These are phyloP conservation scores for Tetragnatha montana DNA, from an alignment of 2,888 invertebrate species.

Conservation along the genomic window DNA sequence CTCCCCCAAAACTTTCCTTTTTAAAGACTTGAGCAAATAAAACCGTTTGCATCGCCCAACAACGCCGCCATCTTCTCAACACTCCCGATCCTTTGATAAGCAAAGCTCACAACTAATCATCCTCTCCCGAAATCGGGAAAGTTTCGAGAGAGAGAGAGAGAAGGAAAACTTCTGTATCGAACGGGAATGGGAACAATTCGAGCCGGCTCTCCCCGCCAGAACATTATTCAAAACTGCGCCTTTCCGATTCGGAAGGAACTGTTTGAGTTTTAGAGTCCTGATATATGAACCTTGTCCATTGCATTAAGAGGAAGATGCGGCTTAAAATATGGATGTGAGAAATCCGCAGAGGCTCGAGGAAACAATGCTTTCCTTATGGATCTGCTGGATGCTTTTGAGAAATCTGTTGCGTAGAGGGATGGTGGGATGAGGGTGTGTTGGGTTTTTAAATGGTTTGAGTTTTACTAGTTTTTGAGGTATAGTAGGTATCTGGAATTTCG, in stretches of 20 bases:
- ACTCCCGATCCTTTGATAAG: slow-evolving; percentile 3
- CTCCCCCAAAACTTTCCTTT: no score
- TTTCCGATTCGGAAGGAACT: slow-evolving; percentile 25
- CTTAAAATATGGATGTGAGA: slow-evolving; percentile 14
- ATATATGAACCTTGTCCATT: slow-evolving; percentile 24
- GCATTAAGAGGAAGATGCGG: background rate
- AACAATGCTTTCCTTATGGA: background rate
- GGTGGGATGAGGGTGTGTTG: no score
- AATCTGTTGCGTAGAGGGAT: no score
- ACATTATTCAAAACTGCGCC: slow-evolving; percentile 42
- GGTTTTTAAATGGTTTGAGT: no score
- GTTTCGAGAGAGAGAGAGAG: background rate
- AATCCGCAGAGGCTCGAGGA: background rate
- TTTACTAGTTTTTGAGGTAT: no score
- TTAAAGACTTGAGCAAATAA: no score
- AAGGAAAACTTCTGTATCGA: slow-evolving; percentile 40
- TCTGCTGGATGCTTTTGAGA: background rate
- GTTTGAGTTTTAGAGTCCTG: slow-evolving; percentile 28
- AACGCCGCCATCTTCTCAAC: no score
- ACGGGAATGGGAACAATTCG: slow-evolving; percentile 7
- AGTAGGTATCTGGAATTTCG: no score
- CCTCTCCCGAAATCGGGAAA: slow-evolving; percentile 23
- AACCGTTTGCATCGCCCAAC: no score
- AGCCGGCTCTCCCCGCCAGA: slow-evolving; percentile 38
- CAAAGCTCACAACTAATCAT: slow-evolving; percentile 37